Percentiles rank a stretch among this genome's conserved stretches.
These are phyloP conservation scores for Himalopsyche kuldschensis DNA, from an alignment of 2,888 invertebrate genomes.

Conservation along the genomic window DNA sequence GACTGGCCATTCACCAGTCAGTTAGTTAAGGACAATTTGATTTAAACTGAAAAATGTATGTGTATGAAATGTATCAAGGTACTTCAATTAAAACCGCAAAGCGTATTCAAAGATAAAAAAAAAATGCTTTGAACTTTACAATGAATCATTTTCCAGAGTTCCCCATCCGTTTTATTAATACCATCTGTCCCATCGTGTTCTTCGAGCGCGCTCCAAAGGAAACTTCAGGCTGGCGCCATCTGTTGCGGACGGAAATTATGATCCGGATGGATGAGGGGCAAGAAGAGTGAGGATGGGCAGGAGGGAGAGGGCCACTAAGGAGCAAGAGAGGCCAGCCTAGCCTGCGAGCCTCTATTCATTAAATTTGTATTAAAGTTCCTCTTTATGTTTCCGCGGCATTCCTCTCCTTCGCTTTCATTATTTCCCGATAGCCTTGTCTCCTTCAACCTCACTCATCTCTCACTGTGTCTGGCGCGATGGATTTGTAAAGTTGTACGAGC, in stretches of 20 bases:
- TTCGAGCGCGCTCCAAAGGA: conserved; percentile 26
- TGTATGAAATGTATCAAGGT: neutral
- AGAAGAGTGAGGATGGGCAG: neutral
- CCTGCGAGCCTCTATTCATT: conserved; percentile 37
- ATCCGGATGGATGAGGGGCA: conserved; percentile 8
- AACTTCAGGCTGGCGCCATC: conserved; percentile 38
- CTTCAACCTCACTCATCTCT: conserved; percentile 4
- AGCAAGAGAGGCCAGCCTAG: neutral
- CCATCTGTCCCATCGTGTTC: conserved; percentile 38
- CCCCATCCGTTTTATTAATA: conserved; percentile 39
- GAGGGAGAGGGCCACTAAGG: neutral
- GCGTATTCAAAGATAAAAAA: conserved; percentile 22
- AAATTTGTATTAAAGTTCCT: conserved; percentile 38
- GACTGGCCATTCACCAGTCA: neutral
- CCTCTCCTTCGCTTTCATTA: neutral
- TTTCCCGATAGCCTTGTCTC: neutral
- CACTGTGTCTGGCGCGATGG: neutral
- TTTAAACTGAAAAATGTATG: neutral
- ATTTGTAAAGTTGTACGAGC: conserved; percentile 11
- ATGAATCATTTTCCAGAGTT: conserved; percentile 37
- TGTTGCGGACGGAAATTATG: conserved; percentile 40
- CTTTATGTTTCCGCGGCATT: conserved; percentile 32
- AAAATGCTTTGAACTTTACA: conserved; percentile 36
- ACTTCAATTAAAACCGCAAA: conserved; percentile 20
- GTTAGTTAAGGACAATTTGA: neutral